Percentiles rank a stretch among this genome's conserved stretches.
Conservation (phyloP, 2,888 invertebrate species). For the Drosophila parthenogenetica region DNA sequence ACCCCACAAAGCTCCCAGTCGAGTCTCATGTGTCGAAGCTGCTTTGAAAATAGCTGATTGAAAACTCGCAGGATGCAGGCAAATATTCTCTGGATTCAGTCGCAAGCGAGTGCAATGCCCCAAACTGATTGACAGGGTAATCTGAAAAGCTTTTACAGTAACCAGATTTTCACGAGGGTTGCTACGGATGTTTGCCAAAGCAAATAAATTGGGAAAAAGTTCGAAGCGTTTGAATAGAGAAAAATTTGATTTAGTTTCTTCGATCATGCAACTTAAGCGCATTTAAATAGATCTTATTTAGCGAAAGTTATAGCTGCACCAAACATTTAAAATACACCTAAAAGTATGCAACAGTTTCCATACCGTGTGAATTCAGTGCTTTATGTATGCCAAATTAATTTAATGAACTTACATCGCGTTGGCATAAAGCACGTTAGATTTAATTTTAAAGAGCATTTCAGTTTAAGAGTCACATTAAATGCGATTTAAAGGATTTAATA, state of each 20-base stretch:
- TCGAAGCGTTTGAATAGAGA: no score
- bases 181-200: neutral
- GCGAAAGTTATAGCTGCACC: no score
- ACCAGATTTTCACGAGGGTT: conserved; percentile 26
- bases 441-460: conserved; percentile 11
- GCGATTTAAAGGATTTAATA: conserved; percentile 15
- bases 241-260: no score
- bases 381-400: no score
- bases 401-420: conserved; percentile 1
- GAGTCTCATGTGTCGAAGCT: conserved; percentile 24
- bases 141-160: conserved; percentile 67
- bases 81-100: conserved; percentile 61
- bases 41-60: conserved; percentile 67
- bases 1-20: neutral
- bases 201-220: no score
- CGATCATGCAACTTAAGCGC: no score
- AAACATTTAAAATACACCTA: no score
- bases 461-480: conserved; percentile 18
- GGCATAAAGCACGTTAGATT: conserved; percentile 7
- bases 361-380: no score
- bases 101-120: conserved; percentile 68
- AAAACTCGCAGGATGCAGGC: conserved; percentile 52
- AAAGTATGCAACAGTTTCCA: no score
- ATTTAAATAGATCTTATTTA: no score
- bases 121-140: conserved; percentile 68